Evolutionary conservation across 2,113 vertebrate genomes (phyloP).

Genomic region (Ptyas mucosa): DNA sequence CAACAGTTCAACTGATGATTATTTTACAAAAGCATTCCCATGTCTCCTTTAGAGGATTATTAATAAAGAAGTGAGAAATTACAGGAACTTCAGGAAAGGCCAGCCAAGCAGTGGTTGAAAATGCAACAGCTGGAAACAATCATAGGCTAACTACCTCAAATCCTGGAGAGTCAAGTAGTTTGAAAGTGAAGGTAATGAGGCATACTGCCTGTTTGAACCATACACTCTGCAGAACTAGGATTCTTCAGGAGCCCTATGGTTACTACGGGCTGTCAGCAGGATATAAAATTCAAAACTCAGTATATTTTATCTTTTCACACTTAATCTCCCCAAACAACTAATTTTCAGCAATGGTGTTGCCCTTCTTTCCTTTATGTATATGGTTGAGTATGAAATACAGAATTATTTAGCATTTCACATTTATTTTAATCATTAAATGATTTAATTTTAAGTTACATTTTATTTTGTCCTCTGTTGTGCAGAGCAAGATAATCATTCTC

Average conservation of each 20-base stretch:
- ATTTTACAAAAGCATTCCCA: constrained; percentile 10
- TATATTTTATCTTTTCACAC: not conserved
- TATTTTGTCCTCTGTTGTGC: not conserved
- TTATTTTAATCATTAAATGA: not conserved
- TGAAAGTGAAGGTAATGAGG: not conserved
- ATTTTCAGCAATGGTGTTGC: not conserved
- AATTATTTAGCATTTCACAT: not conserved
- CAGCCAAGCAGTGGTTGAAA: not conserved
- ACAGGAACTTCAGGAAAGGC: not conserved
- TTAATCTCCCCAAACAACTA: not conserved
- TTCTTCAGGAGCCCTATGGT: not conserved
- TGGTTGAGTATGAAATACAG: not conserved
- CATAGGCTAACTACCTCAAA: not conserved
- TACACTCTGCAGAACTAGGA: not conserved
- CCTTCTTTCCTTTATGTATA: not conserved
- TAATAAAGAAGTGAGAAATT: not conserved
- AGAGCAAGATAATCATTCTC: not conserved
- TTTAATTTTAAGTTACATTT: not conserved
- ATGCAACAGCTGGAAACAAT: not conserved
- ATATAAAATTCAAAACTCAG: not conserved
- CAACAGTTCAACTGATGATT: not conserved
- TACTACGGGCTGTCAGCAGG: not conserved
- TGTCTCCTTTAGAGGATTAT: not conserved
- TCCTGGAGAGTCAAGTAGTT: not conserved
- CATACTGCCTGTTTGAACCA: not conserved